Conservation (phyloP, 1,140 invertebrate genomes). For the Brachionus manjavacas region DNA sequence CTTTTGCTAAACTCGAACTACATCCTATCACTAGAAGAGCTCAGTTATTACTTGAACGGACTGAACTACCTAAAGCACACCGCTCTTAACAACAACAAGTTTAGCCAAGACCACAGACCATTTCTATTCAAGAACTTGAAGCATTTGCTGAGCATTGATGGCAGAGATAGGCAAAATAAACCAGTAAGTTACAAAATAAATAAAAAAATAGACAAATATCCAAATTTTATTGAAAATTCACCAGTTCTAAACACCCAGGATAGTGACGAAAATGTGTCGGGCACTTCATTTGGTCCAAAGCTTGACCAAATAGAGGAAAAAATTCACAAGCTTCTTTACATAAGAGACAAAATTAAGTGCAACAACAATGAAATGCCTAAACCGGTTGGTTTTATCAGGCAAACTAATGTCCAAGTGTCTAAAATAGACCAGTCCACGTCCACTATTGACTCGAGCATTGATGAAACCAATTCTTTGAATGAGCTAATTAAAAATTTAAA, state of each 20-base stretch:
- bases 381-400: background rate
- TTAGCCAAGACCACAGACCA: background rate
- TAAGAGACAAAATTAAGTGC: conserved; percentile 26
- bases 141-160: conserved; percentile 2
- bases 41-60: conserved; percentile 21
- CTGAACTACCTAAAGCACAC: background rate
- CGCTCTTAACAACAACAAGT: conserved; percentile 2
- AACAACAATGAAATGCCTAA: background rate
- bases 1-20: conserved; percentile 27
- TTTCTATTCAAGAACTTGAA: conserved; percentile 33
- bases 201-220: background rate
- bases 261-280: background rate
- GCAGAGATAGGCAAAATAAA: background rate
- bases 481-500: conserved; percentile 10
- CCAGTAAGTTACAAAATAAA: background rate
- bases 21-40: conserved; percentile 2
- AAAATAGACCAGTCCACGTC: conserved; percentile 1
- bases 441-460: background rate
- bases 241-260: background rate
- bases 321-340: conserved; percentile 25
- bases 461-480: background rate
- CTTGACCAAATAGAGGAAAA: conserved; percentile 26
- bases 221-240: background rate
- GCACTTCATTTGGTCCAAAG: background rate
- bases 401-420: background rate